phyloP scores from a whole-genome alignment of 53 echinoderm and acorn worm genomes.

The Crossaster papposus region DNA sequence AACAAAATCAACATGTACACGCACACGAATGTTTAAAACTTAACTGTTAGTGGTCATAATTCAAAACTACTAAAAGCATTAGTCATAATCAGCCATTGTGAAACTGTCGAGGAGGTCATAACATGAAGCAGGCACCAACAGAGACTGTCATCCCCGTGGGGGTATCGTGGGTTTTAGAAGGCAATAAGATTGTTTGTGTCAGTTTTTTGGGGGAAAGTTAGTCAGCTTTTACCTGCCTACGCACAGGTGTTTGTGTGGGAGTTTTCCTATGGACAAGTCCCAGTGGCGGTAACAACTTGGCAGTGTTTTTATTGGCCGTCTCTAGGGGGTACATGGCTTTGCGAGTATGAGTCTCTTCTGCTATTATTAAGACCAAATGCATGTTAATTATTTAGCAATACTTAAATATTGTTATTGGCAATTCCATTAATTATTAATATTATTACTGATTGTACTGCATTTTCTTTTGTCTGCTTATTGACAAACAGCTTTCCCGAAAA shows the following conservation, averaged over 20 bases:
- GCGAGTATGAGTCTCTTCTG: too few species aligned
- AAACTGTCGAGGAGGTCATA: neutral
- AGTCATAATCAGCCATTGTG: neutral
- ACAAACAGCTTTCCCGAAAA: too few species aligned
- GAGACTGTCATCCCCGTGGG: neutral
- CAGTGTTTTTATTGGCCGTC: neutral
- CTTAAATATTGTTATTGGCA: too few species aligned
- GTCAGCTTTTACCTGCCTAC: neutral
- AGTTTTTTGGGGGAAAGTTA: neutral
- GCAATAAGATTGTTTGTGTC: neutral
- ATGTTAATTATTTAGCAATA: too few species aligned
- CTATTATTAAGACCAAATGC: too few species aligned
- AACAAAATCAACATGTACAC: too few species aligned
- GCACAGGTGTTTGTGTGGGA: constrained; percentile 22
- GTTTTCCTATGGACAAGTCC: neutral
- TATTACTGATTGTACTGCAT: too few species aligned
- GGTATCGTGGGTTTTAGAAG: neutral
- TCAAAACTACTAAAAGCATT: neutral
- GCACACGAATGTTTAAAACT: too few species aligned
- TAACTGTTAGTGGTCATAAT: neutral
- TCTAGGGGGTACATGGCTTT: constrained; percentile 6
- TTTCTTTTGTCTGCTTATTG: too few species aligned
- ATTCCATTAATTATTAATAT: too few species aligned
- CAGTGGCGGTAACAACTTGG: neutral
- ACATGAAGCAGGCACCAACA: neutral